Evolutionary conservation across 2,888 invertebrate genomes (phyloP), one percentile per base, ranked within the genome.

Genomic region (Norana najaformis): DNA sequence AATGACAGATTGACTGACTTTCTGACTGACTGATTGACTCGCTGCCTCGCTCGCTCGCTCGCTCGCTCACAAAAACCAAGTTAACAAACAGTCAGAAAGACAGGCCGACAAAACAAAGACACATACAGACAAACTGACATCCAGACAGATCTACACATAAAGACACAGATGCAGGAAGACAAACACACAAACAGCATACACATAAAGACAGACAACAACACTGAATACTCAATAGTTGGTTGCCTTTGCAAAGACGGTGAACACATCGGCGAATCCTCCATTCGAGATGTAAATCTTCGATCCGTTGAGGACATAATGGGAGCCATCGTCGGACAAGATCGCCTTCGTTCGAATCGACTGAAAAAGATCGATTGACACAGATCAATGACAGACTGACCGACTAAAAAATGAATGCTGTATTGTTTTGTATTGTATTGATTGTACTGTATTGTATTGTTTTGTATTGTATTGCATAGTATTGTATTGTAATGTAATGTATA

Each of bases 171-270:
- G 47, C 47, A 47, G 5, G 13, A 47, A 47, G 23, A 69, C 30
- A 69, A 0, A 69, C n/a, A 69, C 16, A 69, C 8, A 69, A 8
- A 69, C 8, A 13, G 11, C n/a, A n/a, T n/a, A 69, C 69, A n/a
- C 1, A n/a, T 0, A 69, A 11, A 3, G 69, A 69, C n/a, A 23
- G 30, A 53, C 23, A 8, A 53, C 23, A 53, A 30, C 53, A n/a
- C n/a, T n/a, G n/a, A n/a, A n/a, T n/a, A n/a, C n/a, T n/a, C n/a
- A n/a, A 34, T 35, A 94, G 0, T 96, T n/a, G n/a, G n/a, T n/a
- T n/a, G n/a, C 96, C 93, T 96, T 95, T 0, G 96, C 96, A 93
- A 97, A 95, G 0, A 97, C 96, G 8, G 97, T 95, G 91, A 96
- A 97, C 0, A 97, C 93, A 93, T 97, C 96, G 0, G 97, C 96